Base-by-base conservation (phyloP, 2,797 vertebrate species). In the Acanthiza pusilla region DNA sequence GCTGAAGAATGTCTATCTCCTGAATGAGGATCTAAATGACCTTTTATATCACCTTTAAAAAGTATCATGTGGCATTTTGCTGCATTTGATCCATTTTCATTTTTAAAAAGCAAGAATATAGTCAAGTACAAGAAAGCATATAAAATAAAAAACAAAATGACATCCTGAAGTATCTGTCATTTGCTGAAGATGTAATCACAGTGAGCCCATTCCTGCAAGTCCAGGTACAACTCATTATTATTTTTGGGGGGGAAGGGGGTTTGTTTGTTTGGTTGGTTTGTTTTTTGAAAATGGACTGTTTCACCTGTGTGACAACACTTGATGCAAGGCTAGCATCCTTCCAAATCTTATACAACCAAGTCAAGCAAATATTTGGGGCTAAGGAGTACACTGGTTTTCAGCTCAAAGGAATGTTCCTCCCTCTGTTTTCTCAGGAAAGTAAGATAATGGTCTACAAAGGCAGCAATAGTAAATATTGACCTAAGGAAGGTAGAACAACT, bases 11-110 rank as follows among this genome's bases (percentile, higher is more conserved):
- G 51, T 47, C 71, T 63, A 3, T 40, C 25, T 61, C 55, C 57
- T 32, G 27, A 80, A 72, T 85, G 38, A 85, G 20, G 9, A 88
- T 38, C n/a, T 89, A 85, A 83, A 82, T 75, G 47, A 92, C 54
- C 62, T 91, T 86, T 76, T 47, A 76, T 5, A 54, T 66, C 58
- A 74, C 36, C 38, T 81, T 63, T 53, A 85, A 93, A 85, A 78
- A 45, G 36, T 9, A 62, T 16, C 12, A 50, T 9, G 15, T 51
- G 53, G 29, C 27, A 43, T 74, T 84, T 75, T 57, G 51, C 29
- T 66, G 32, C 8, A 30, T 85, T 77, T 86, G 42, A 75, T 53
- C n/a, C n/a, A 38, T 62, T 76, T 88, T 75, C 6, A 43, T 63
- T 75, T 84, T 2, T 1, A 57, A 72, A 88, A 75, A 55, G 16